These are phyloP conservation scores for Hartigia nigra DNA, from an alignment of 2,888 invertebrate species.

Conservation along the genomic window DNA sequence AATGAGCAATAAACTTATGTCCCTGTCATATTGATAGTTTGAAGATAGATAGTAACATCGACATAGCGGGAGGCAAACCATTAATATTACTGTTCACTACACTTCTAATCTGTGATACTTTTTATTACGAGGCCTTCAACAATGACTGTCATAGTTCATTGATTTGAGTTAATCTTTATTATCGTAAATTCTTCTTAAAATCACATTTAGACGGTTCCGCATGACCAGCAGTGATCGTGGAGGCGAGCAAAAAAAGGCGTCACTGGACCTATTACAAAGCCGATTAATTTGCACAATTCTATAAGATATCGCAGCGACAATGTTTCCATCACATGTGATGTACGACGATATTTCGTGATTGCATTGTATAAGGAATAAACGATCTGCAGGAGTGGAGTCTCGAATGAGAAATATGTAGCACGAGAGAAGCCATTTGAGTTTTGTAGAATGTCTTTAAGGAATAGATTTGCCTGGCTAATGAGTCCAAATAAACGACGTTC, in stretches of 20 bases:
- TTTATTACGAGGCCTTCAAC: conserved; percentile 23
- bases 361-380: not conserved
- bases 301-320: not conserved
- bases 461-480: not conserved
- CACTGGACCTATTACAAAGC: not conserved
- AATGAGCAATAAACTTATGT: conserved; percentile 60
- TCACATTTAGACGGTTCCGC: not conserved
- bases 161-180: conserved; percentile 33
- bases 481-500: not conserved
- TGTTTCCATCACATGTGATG: not conserved
- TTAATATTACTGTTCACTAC: conserved; percentile 58
- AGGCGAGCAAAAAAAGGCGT: not conserved
- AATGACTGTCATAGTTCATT: conserved; percentile 48
- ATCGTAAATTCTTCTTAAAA: not conserved
- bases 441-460: not conserved
- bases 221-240: not conserved
- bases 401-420: not conserved
- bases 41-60: conserved; percentile 45
- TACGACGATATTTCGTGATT: not conserved
- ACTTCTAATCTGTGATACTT: conserved; percentile 44
- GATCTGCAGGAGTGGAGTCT: not conserved
- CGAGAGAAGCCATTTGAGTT: not conserved
- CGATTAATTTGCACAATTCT: not conserved
- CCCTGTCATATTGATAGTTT: conserved; percentile 30
- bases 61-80: conserved; percentile 46